Conservation (phyloP, 2,113 vertebrate species). For the Pristiophorus japonicus region DNA sequence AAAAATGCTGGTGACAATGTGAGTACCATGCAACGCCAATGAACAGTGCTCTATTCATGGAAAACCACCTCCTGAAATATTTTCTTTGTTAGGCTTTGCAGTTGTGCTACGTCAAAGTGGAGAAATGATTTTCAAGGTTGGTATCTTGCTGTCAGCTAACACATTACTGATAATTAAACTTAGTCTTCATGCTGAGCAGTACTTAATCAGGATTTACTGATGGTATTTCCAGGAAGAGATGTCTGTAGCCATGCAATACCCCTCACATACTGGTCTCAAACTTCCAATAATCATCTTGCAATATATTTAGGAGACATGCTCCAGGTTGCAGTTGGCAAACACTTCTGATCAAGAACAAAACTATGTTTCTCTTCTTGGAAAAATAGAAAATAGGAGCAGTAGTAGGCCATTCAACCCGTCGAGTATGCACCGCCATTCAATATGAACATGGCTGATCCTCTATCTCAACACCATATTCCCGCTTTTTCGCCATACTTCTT, state of each 20-base stretch:
- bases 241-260: neutral
- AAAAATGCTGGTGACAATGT: neutral
- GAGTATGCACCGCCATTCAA: too few species aligned
- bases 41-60: neutral
- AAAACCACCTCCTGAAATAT: neutral
- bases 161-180: neutral
- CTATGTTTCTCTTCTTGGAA: neutral
- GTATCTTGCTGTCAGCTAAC: neutral
- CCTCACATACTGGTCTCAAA: neutral
- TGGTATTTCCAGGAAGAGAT: neutral
- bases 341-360: neutral
- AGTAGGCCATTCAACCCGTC: too few species aligned
- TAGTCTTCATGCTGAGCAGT: slow-evolving; percentile 5
- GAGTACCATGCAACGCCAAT: neutral
- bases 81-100: neutral
- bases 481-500: too few species aligned
- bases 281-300: neutral
- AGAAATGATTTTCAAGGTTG: neutral
- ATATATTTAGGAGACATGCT: neutral
- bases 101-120: neutral
- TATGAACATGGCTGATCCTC: too few species aligned
- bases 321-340: neutral
- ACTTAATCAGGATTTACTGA: neutral
- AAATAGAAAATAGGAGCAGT: too few species aligned
- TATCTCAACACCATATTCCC: too few species aligned